Percentiles rank a stretch among this genome's conserved stretches.
Conservation (phyloP, 2,113 vertebrate genomes). For the Athene noctua region DNA sequence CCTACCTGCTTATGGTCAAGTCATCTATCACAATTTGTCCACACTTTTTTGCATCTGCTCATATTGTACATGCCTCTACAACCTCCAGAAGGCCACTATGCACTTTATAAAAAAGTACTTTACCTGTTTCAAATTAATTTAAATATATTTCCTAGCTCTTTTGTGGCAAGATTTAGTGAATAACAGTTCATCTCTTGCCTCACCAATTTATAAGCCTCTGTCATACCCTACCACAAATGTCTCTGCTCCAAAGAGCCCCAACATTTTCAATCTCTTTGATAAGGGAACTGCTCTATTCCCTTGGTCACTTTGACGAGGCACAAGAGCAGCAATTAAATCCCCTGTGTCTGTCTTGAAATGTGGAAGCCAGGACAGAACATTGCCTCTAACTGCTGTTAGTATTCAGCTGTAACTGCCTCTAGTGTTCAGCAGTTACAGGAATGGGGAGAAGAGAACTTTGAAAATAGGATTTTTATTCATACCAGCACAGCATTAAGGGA, state of each 20-base stretch:
- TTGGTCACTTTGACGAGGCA: neutral
- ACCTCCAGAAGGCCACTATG: neutral
- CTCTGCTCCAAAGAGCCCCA: neutral
- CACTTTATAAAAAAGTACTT: neutral
- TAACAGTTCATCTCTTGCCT: neutral
- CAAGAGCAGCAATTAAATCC: neutral
- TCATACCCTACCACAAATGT: neutral
- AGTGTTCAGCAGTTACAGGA: neutral
- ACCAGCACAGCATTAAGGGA: neutral
- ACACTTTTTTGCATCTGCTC: neutral
- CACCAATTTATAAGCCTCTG: neutral
- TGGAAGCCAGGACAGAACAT: neutral
- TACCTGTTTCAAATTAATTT: neutral
- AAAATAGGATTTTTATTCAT: neutral
- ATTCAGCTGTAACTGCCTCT: neutral
- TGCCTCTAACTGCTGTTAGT: neutral
- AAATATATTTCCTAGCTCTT: neutral
- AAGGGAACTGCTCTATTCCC: neutral
- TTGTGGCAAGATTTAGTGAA: neutral
- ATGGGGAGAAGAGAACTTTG: neutral
- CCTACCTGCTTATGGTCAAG: neutral
- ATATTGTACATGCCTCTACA: neutral
- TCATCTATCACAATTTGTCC: neutral
- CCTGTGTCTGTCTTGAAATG: neutral
- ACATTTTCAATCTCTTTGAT: neutral